These are phyloP conservation scores for Scomber colias DNA, from an alignment of 2,113 vertebrate species.

Conservation along the genomic window DNA sequence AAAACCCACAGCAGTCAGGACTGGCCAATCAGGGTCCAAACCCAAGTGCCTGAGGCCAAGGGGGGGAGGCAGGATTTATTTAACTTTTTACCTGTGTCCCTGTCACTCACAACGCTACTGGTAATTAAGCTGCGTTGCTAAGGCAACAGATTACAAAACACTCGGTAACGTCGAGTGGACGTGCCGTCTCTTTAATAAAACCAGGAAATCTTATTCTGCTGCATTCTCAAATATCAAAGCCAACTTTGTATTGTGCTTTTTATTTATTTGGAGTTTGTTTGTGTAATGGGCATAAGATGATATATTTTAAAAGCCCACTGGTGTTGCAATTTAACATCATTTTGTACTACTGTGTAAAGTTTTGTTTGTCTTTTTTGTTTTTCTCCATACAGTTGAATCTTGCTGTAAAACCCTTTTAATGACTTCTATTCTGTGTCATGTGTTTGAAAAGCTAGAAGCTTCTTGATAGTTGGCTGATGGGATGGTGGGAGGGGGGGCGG, in stretches of 20 bases:
- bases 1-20: slow-evolving; percentile 65
- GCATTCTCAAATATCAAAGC: slow-evolving; percentile 71
- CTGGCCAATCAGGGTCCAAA: slow-evolving; percentile 76
- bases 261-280: slow-evolving; percentile 78
- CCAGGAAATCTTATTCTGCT: slow-evolving; percentile 70
- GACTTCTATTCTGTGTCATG: slow-evolving; percentile 63
- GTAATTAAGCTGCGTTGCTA: slow-evolving; percentile 69
- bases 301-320: slow-evolving; percentile 75
- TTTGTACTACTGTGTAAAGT: slow-evolving; percentile 82
- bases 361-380: slow-evolving; percentile 49
- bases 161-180: slow-evolving; percentile 17
- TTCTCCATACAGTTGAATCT: slow-evolving; percentile 56
- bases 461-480: slow-evolving; percentile 61
- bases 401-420: slow-evolving; percentile 75
- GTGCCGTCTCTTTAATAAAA: slow-evolving; percentile 49
- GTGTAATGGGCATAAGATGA: slow-evolving; percentile 69
- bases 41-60: slow-evolving; percentile 82
- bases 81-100: slow-evolving; percentile 47
- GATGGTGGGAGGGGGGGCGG: background rate
- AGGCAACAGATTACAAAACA: slow-evolving; percentile 56
- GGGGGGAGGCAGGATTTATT: slow-evolving; percentile 27
- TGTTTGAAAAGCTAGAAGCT: slow-evolving; percentile 69
- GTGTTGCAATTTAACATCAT: slow-evolving; percentile 70
- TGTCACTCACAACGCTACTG: slow-evolving; percentile 62
- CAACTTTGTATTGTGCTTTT: slow-evolving; percentile 69